A percentile compares a stretch with the other conserved stretches of the same genome.
These are phyloP conservation scores for Oryctolagus cuniculus DNA, from an alignment of 2,113 vertebrate genomes.

Conservation along the genomic window DNA sequence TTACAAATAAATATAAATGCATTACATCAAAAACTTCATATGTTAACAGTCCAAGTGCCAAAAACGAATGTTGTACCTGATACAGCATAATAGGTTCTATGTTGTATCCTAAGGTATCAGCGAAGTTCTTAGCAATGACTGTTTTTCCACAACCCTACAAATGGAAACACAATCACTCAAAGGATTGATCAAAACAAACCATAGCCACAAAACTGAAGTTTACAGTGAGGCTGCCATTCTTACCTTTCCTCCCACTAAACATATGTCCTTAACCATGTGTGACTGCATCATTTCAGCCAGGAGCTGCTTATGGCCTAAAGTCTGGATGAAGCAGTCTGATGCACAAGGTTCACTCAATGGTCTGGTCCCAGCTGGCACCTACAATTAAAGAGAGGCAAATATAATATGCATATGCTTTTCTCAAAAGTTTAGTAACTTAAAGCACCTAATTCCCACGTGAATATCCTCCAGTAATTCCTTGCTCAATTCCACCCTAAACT, in stretches of 20 bases:
- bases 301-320: slow-evolving; percentile 92
- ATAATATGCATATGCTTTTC: slow-evolving; percentile 38
- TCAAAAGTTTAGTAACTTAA: slow-evolving; percentile 59
- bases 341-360: slow-evolving; percentile 82
- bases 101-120: slow-evolving; percentile 94
- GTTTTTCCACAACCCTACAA: slow-evolving; percentile 97
- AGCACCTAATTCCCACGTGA: slow-evolving; percentile 13
- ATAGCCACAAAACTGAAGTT: slow-evolving; percentile 12
- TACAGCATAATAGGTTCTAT: slow-evolving; percentile 97
- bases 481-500: background rate
- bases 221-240: slow-evolving; percentile 62
- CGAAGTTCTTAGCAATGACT: slow-evolving; percentile 94
- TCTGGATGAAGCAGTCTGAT: slow-evolving; percentile 91
- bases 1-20: background rate
- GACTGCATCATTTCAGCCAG: slow-evolving; percentile 97
- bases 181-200: background rate
- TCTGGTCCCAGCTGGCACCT: slow-evolving; percentile 94
- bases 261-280: slow-evolving; percentile 97
- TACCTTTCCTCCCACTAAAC: slow-evolving; percentile 98
- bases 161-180: slow-evolving; percentile 61
- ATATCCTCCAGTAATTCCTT: background rate
- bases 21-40: background rate
- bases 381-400: slow-evolving; percentile 59
- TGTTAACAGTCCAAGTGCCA: background rate
- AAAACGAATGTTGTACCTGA: slow-evolving; percentile 89